Conservation (phyloP, 2,113 vertebrate species). For the Odontophorus gujanensis region DNA sequence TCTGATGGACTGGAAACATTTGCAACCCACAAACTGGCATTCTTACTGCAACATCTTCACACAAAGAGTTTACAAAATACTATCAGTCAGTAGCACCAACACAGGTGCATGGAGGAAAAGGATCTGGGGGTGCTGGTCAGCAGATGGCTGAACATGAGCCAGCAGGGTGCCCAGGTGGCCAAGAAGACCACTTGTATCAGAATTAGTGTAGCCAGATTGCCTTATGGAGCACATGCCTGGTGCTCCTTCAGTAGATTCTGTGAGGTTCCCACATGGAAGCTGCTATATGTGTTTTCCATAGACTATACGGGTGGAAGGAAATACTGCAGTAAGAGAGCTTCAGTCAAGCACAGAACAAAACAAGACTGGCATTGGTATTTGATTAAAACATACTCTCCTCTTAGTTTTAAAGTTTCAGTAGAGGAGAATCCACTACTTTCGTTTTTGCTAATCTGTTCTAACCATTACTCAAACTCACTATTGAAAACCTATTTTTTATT, state of each 20-base stretch:
- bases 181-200: too few relatives aligned
- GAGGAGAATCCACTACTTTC: not conserved
- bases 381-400: not conserved
- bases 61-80: too few relatives aligned
- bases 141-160: too few relatives aligned
- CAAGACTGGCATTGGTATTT: not conserved
- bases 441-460: not conserved
- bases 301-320: not conserved
- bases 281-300: accelerated
- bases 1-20: not conserved
- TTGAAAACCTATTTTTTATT: not conserved
- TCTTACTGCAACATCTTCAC: not conserved
- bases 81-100: too few relatives aligned
- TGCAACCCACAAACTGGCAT: not conserved
- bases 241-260: not conserved
- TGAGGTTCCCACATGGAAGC: accelerated
- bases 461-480: not conserved
- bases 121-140: too few relatives aligned
- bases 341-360: not conserved
- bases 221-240: accelerated
- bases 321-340: not conserved
- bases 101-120: too few relatives aligned
- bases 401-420: not conserved
- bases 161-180: too few relatives aligned
- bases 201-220: not conserved